Base-by-base conservation (phyloP, 1,140 invertebrate species). In the Maniola jurtina region DNA sequence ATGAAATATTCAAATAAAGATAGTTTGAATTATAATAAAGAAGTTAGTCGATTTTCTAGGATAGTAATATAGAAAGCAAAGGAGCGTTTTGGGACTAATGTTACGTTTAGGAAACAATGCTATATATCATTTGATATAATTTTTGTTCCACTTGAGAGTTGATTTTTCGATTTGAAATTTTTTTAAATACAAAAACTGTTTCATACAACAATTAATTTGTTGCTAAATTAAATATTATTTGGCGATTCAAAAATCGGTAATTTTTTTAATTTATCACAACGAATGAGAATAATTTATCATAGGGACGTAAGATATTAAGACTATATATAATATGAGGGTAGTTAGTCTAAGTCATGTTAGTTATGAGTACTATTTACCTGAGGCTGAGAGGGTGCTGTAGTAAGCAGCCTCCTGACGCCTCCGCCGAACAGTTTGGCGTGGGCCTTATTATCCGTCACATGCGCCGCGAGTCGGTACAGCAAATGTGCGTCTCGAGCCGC, bases 401-500 rank as follows among this genome's bases (percentile, higher is more conserved):
- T 94, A 0, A 98, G 89, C 56, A 99, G 87, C 75, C 97, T 96
- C 76, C 98, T 97, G 6, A 97, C 96, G 34, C 98, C 98, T 15
- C 98, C 99, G 36, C 99, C 98, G 87, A 98, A 99, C 47, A 99
- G 92, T 9, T 93, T 92, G 0, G 96, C 94, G 95, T 98, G 99
- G 0, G 96, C 95, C 38, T 94, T 92, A 36, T 94, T 93, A 65
- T 95, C 94, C 66, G 99, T 96, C 42, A 93, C 93, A 80, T 98
- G 96, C 0, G 96, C 97, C 0, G 96, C 94, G 0, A 99, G 92
- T 54, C 96, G 92, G 84, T 97, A 99, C 15, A 99, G 92, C 64
- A 99, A 95, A 61, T 98, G 96, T 68, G 97, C 95, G 90, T 99
- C 99, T 78, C 98, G 98, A 13, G 97, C 96, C n/a, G 96, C 94